Conservation (phyloP, 2,797 vertebrate genomes). For the Xiphophorus birchmanni region DNA sequence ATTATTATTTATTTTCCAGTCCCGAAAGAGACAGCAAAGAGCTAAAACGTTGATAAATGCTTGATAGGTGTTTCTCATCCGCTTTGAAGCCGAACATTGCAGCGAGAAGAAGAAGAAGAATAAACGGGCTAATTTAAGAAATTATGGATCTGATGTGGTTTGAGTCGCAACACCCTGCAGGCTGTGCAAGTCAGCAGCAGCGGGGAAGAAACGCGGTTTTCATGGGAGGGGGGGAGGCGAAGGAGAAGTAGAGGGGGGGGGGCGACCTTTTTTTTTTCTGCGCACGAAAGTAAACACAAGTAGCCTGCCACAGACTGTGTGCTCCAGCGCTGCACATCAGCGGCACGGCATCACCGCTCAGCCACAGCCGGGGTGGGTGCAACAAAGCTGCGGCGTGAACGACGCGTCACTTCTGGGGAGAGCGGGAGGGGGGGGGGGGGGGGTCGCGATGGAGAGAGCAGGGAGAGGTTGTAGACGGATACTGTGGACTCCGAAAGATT, state of each 20-base stretch:
- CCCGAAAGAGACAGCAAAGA: constrained; percentile 44
- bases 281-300: constrained; percentile 33
- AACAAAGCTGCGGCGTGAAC: constrained; percentile 43
- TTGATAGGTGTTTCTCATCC: background rate
- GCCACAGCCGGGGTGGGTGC: constrained; percentile 36
- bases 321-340: constrained; percentile 23
- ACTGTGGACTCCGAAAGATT: background rate
- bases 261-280: background rate
- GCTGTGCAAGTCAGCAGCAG: constrained; percentile 27
- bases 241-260: background rate
- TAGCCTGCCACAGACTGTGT: background rate
- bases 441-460: too few relatives aligned
- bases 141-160: constrained; percentile 18
- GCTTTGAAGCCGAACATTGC: background rate
- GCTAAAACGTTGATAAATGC: background rate
- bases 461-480: background rate
- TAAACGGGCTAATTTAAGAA: constrained; percentile 5
- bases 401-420: constrained; percentile 38
- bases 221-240: constrained; percentile 14
- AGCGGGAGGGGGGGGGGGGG: too few relatives aligned
- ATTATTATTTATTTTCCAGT: background rate
- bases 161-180: constrained; percentile 26
- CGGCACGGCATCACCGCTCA: constrained; percentile 16
- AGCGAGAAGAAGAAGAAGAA: background rate
- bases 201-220: background rate